Evolutionary conservation across 2,888 invertebrate genomes (phyloP).

Genomic region (Amitus sp.): DNA sequence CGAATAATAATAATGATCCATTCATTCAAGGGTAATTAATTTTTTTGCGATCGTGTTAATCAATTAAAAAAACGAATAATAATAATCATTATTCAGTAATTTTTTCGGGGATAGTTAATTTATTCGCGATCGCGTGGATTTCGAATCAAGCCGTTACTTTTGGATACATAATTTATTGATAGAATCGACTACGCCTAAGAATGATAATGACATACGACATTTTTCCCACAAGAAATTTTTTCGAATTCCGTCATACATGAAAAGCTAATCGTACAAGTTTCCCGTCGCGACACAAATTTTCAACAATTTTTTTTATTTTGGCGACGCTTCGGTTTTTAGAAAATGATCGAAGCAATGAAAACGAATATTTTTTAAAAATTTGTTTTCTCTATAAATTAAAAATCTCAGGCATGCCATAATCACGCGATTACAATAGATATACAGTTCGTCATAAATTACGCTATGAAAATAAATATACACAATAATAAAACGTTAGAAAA

Average conservation of each 20-base stretch:
- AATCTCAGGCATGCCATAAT: slow-evolving; percentile 51
- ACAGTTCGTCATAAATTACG: slow-evolving; percentile 54
- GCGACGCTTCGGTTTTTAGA: no score
- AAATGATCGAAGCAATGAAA: slow-evolving; percentile 42
- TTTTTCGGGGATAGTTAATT: no score
- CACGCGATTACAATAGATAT: slow-evolving; percentile 54
- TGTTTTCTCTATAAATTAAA: slow-evolving; percentile 44
- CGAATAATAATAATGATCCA: no score
- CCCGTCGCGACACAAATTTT: slow-evolving; percentile 27
- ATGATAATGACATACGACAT: slow-evolving; percentile 44
- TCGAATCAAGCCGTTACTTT: no score
- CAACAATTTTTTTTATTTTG: slow-evolving; percentile 18
- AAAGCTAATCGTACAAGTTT: slow-evolving; percentile 55
- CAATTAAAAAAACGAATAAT: no score
- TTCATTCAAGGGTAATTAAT: no score
- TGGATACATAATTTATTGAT: no score
- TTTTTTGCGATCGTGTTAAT: no score
- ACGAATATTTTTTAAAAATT: slow-evolving; percentile 43
- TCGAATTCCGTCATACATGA: slow-evolving; percentile 52
- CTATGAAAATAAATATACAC: slow-evolving; percentile 62
- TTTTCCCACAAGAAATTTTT: slow-evolving; percentile 44
- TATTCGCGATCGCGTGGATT: no score
- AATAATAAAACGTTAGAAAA: slow-evolving; percentile 62
- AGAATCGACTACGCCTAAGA: no score
- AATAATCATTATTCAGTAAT: no score